phyloP scores from a whole-genome alignment of 2,888 invertebrate genomes.

The Platycheirus rosarum region DNA sequence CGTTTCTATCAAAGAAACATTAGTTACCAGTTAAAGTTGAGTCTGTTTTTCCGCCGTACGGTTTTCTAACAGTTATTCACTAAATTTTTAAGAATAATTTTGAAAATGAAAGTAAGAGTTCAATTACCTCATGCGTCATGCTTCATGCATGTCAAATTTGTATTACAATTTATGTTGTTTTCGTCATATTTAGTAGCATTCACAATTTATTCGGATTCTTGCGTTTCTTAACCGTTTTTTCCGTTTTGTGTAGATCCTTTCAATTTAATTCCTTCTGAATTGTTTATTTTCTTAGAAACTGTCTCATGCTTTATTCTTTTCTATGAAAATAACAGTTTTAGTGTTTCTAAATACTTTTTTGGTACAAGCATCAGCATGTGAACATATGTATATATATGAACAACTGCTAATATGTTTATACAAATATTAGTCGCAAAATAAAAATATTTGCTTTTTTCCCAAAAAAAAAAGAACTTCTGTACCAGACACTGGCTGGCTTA shows the following conservation, averaged over 20 bases:
- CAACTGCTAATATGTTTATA: slow-evolving; percentile 10
- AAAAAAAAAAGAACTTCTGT: slow-evolving; percentile 6
- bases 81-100: too few species aligned
- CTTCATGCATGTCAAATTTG: slow-evolving; percentile 49
- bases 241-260: slow-evolving; percentile 36
- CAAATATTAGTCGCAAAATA: slow-evolving; percentile 30
- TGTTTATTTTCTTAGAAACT: slow-evolving; percentile 40
- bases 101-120: too few species aligned
- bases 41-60: too few species aligned
- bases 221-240: not conserved
- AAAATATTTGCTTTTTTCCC: slow-evolving; percentile 27
- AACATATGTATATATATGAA: too few species aligned
- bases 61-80: too few species aligned
- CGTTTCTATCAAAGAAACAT: too few species aligned
- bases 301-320: too few species aligned
- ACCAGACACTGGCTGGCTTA: slow-evolving; percentile 7
- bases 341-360: too few species aligned
- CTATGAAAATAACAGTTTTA: too few species aligned
- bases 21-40: too few species aligned
- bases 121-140: slow-evolving; percentile 1
- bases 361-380: too few species aligned
- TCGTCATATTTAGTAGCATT: slow-evolving; percentile 5
- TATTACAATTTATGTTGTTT: slow-evolving; percentile 39
- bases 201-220: slow-evolving; percentile 15
- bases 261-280: slow-evolving; percentile 37